Conservation (phyloP, 2,888 invertebrate species). For the Trichogramma evanescens region DNA sequence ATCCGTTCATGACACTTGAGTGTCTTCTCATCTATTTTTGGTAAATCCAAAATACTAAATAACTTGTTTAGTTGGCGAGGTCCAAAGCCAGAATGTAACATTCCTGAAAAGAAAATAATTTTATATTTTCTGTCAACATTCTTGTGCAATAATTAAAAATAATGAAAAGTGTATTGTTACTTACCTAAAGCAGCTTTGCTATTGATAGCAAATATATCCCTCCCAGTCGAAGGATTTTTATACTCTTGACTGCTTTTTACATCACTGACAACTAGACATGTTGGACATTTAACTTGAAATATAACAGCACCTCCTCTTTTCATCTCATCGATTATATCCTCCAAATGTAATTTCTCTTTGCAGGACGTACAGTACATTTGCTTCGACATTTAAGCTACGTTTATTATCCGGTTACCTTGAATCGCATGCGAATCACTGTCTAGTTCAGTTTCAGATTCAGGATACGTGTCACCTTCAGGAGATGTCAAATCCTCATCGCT, state of each 20-base stretch:
- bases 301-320: neutral
- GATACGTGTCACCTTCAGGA: no score
- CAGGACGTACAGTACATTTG: no score
- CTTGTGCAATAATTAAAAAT: neutral
- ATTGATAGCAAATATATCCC: constrained; percentile 10
- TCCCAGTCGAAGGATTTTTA: constrained; percentile 6
- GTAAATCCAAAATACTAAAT: constrained; percentile 6
- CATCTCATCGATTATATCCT: no score
- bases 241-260: constrained; percentile 7
- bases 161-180: neutral
- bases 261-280: constrained; percentile 7
- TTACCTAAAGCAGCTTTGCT: constrained; percentile 15
- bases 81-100: constrained; percentile 11
- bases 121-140: neutral
- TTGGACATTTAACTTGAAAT: constrained; percentile 9
- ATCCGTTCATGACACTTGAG: constrained; percentile 8
- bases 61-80: constrained; percentile 4
- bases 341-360: no score
- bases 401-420: no score
- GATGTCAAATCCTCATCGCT: no score
- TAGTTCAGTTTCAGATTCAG: no score
- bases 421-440: no score
- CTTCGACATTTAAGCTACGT: no score
- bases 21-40: neutral
- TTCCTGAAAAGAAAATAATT: constrained; percentile 7